Evolutionary conservation across 2,797 vertebrate species (phyloP), one percentile per base, ranked within the genome.

Genomic region (Anguilla pacifica): DNA sequence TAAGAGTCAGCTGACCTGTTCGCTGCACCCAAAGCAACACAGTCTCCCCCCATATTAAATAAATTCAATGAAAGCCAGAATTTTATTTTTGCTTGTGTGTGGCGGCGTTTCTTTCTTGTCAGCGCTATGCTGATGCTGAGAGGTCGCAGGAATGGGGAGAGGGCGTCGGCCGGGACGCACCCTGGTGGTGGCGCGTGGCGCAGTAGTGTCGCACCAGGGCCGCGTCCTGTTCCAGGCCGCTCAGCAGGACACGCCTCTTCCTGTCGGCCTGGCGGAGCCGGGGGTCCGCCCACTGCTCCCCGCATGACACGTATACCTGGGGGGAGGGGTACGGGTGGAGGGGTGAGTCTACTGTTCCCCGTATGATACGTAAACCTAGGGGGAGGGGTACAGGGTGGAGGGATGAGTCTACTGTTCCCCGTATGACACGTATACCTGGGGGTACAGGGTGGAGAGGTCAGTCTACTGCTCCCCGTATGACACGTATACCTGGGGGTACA

Each of bases 291-390:
- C 93, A 92, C 0, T 83, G 88, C 77, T 95, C 94, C 87, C 95
- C 95, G 64, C 92, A 92, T 6, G 94, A 95, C 86, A 92, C 91
- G 6, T 94, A 94, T 0, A 94, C 90, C 94, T 95, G 22, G 64
- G 85, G 43, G 46, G 39, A 39, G 51, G 11, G 51, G 70, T 25
- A 72, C 39, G 61, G 39, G 83, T 11, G 13, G 28, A 59, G 7
- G 7, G 22, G n/a, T 35, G 9, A 35, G 22, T 7, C 53, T 15
- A 55, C 15, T 53, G 39, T n/a, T n/a, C 4, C 25, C 19, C 25
- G 25, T 17, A 22, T 25, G 43, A 53, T 9, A 46, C 25, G 6
- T 49, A 28, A 9, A 25, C 19, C 81, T 49, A 5, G 35, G 22
- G 39, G 46, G 46, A 0, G 7, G 3, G 43, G 49, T n/a, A 57